phyloP scores from a whole-genome alignment of 2,113 vertebrate genomes.

The Synodontis membranacea region DNA sequence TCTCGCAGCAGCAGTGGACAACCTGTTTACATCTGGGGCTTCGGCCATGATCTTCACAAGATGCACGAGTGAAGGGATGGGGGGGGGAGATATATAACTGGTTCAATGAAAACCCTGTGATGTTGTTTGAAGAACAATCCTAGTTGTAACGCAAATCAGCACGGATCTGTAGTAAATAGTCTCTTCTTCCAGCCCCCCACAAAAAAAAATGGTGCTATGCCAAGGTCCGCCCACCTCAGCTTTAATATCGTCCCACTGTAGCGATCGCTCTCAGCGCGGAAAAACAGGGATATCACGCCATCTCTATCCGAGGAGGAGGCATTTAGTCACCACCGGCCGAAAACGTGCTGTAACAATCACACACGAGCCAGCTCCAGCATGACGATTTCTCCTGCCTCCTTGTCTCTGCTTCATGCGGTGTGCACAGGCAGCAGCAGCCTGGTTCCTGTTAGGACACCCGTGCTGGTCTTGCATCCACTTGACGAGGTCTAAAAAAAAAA shows the following conservation, averaged over 20 bases:
- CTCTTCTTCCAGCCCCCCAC: constrained; percentile 47
- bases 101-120: constrained; percentile 7
- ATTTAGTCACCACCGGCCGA: constrained; percentile 7
- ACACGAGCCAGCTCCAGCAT: constrained; percentile 20
- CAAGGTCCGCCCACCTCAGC: constrained; percentile 57
- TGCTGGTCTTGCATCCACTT: constrained; percentile 17
- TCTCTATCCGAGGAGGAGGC: constrained; percentile 42
- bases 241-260: constrained; percentile 59
- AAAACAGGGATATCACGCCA: constrained; percentile 59
- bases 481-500: background rate
- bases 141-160: constrained; percentile 49
- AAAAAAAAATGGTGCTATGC: constrained; percentile 54
- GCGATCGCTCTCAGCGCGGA: constrained; percentile 52
- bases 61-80: constrained; percentile 21
- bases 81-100: constrained; percentile 32
- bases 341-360: background rate
- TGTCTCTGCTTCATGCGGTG: background rate
- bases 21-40: constrained; percentile 75
- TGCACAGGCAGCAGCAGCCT: background rate
- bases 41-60: constrained; percentile 79
- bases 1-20: constrained; percentile 84
- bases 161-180: constrained; percentile 60
- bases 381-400: background rate
- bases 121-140: constrained; percentile 47
- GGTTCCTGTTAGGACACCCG: background rate